These are phyloP conservation scores for Ctenosaura bakeri DNA, from an alignment of 2,797 vertebrate genomes.

Conservation along the genomic window DNA sequence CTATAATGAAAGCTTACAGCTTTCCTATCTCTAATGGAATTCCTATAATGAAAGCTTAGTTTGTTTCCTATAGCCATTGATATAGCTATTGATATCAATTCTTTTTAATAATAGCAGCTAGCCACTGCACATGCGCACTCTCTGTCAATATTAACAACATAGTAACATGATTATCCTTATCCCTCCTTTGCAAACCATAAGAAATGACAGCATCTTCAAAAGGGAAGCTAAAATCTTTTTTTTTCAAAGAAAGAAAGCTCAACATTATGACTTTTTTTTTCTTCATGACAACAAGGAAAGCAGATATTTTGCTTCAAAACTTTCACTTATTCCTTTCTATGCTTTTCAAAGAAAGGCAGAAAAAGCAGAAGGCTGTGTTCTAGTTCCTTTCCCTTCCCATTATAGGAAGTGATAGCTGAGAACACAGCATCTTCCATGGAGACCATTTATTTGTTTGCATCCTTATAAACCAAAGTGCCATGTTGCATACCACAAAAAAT, in stretches of 20 bases:
- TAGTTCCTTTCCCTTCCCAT: neutral
- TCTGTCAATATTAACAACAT: neutral
- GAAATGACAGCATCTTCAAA: neutral
- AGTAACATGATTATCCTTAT: too few relatives aligned
- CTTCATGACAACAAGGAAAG: neutral
- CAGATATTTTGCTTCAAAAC: neutral
- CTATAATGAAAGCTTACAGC: too few relatives aligned
- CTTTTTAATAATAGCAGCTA: neutral
- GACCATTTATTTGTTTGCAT: neutral
- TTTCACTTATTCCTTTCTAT: neutral
- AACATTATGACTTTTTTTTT: neutral
- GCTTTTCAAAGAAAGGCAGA: neutral
- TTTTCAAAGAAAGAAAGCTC: neutral
- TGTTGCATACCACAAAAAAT: neutral
- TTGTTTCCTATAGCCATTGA: neutral
- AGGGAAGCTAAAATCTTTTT: neutral
- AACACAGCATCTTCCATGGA: neutral
- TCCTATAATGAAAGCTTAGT: neutral
- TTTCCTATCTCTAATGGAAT: too few relatives aligned
- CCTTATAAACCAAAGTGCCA: neutral
- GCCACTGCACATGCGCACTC: too few relatives aligned
- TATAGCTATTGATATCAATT: neutral
- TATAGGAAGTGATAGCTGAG: neutral
- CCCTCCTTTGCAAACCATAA: neutral
- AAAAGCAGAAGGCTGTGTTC: neutral